A percentile compares a stretch with the other conserved stretches of the same genome.
Evolutionary conservation across 2,888 invertebrate genomes (phyloP).

Genomic region (Agrochola lota): DNA sequence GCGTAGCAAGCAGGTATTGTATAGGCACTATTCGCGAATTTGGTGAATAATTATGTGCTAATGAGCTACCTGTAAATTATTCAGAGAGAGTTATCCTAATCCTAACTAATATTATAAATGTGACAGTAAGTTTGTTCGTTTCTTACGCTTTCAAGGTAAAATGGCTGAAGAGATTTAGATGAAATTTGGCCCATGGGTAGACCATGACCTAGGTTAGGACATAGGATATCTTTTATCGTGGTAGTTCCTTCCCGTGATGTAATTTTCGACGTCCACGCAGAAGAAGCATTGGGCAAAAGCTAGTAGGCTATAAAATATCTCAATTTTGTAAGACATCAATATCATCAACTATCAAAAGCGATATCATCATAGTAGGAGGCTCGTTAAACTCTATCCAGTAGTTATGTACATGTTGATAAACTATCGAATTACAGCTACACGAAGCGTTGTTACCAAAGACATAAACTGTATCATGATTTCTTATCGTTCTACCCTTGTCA

Average conservation of each 20-base stretch:
- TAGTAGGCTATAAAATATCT: neutral
- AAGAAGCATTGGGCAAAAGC: too few species aligned
- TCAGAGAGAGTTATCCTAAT: neutral
- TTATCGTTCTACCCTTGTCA: conserved; percentile 21
- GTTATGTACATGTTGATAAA: conserved; percentile 18
- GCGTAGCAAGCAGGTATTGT: too few species aligned
- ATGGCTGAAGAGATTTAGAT: too few species aligned
- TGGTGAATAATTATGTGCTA: too few species aligned
- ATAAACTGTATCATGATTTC: conserved; percentile 30
- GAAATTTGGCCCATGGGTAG: too few species aligned
- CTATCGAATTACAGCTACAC: conserved; percentile 9
- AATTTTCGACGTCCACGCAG: too few species aligned
- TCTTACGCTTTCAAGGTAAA: too few species aligned
- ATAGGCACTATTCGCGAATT: neutral
- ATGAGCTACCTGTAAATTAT: neutral
- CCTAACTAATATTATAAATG: too few species aligned
- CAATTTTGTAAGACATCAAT: neutral
- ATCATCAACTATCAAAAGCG: neutral
- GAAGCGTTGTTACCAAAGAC: conserved; percentile 1
- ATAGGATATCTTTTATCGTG: too few species aligned
- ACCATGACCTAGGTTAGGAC: too few species aligned
- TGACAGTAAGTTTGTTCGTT: too few species aligned
- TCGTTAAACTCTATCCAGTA: conserved; percentile 23
- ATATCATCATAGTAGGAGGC: neutral
- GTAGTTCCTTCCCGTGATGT: too few species aligned